Base-by-base conservation (phyloP, 1,140 invertebrate species). In the Drosophila pruinosa region DNA sequence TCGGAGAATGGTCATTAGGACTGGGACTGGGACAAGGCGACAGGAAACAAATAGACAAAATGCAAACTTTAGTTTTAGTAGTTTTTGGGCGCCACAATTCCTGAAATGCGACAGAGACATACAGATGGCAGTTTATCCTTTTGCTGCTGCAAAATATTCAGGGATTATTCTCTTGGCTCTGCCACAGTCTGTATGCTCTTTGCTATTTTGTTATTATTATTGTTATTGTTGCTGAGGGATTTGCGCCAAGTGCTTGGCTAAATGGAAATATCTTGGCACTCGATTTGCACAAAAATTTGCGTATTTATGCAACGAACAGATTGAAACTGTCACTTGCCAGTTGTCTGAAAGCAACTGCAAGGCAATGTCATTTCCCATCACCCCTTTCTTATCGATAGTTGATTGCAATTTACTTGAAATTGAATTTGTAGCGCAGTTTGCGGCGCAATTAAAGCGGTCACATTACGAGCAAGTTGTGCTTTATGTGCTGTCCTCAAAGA, bases 61-160 rank as follows among this genome's bases (percentile, higher is more conserved):
- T 89, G 83, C 83, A 76, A 88, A 88, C 75, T 88, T 88, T 82
- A 88, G 78, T 88, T 86, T 88, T 89, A 88, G 82, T 88, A 82
- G 78, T 88, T 88, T 81, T 70, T 82, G 70, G 82, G 82, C 83
- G 82, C 82, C 82, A 64, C 83, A 48, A 70, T 67, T 72, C 72
- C 72, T 88, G 56, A 47, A 61, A 82, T n/a, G 61, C 57, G 71
- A 41, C 78, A 28, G 26, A 38, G 4, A 53, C 34, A 64, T 3
- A 38, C 26, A 56, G 36, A 22, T 4, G 14, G 28, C 38, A 68
- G 31, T 47, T 41, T 68, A 64, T 81, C 36, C 65, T 53, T 15
- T 31, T 52, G 39, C 54, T 53, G 31, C 31, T 50, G 17, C 38
- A 26, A 48, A 22, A 59, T 56, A 57, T 69, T 71, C 61, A 31